A percentile compares a stretch with the other conserved stretches of the same genome.
Evolutionary conservation across 1,140 invertebrate species (phyloP).

Genomic region (Drosophila yakuba): DNA sequence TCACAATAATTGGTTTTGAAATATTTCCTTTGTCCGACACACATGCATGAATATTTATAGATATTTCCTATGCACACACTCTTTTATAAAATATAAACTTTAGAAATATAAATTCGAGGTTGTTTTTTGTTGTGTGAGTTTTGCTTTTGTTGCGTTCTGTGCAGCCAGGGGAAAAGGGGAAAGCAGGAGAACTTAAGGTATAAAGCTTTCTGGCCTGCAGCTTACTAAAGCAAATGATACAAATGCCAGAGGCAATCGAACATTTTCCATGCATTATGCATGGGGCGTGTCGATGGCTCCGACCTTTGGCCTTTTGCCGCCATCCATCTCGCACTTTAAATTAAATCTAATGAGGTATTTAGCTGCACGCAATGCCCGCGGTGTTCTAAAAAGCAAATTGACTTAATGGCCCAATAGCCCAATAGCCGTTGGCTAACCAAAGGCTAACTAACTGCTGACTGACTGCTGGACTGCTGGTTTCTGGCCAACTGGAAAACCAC

Average conservation of each 20-base stretch:
- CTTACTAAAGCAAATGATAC: constrained; percentile 3
- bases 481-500: neutral
- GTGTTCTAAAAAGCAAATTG: constrained; percentile 66
- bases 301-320: constrained; percentile 31
- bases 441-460: constrained; percentile 27
- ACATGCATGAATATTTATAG: constrained; percentile 60
- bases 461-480: neutral
- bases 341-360: constrained; percentile 83
- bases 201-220: constrained; percentile 57
- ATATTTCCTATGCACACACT: constrained; percentile 46
- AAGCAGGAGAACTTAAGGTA: constrained; percentile 42
- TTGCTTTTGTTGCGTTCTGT: constrained; percentile 9
- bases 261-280: constrained; percentile 38
- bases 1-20: constrained; percentile 62
- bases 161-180: constrained; percentile 47
- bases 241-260: constrained; percentile 43
- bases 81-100: constrained; percentile 71
- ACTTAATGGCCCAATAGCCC: constrained; percentile 46
- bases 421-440: constrained; percentile 7
- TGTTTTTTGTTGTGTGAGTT: constrained; percentile 47
- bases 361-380: constrained; percentile 67
- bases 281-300: constrained; percentile 22
- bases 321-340: constrained; percentile 51
- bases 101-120: constrained; percentile 77
- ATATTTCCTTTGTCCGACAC: constrained; percentile 49